phyloP scores from a whole-genome alignment of 2,113 vertebrate species.

The Melanocharis versteri region DNA sequence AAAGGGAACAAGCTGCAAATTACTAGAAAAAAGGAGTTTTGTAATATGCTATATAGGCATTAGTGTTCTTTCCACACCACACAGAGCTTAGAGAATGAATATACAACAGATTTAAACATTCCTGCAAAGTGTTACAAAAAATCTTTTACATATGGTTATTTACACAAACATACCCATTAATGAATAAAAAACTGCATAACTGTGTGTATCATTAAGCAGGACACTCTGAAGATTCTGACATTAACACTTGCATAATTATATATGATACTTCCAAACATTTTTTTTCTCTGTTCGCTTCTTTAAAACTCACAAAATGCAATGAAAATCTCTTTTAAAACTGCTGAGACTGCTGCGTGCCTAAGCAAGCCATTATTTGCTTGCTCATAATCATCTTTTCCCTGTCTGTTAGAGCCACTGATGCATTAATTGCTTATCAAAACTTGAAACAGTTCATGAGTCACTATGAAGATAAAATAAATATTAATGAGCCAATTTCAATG shows the following conservation, averaged over 20 bases:
- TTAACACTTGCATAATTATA: background rate
- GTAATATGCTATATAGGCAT: background rate
- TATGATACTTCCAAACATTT: background rate
- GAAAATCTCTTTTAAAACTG: conserved; percentile 10
- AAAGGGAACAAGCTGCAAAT: background rate
- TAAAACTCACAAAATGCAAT: background rate
- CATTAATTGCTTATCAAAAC: conserved; percentile 69
- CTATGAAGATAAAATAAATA: conserved; percentile 60
- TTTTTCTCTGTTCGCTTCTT: background rate
- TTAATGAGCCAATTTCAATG: conserved; percentile 62
- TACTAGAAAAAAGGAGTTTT: background rate
- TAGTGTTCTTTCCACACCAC: background rate
- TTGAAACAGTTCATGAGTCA: conserved; percentile 67
- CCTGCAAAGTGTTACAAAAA: background rate
- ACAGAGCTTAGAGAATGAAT: background rate
- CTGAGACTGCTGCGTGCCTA: background rate
- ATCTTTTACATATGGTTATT: background rate
- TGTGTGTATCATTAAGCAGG: background rate
- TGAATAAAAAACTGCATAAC: background rate
- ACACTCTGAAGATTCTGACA: background rate
- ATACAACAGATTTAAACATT: background rate
- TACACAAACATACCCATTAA: background rate
- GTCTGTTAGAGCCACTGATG: conserved; percentile 57
- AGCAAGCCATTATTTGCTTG: conserved; percentile 35
- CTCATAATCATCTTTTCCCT: conserved; percentile 41